Evolutionary conservation across 2,888 invertebrate genomes (phyloP), one percentile per base, ranked within the genome.

Genomic region (Rugalucina vietnamica): DNA sequence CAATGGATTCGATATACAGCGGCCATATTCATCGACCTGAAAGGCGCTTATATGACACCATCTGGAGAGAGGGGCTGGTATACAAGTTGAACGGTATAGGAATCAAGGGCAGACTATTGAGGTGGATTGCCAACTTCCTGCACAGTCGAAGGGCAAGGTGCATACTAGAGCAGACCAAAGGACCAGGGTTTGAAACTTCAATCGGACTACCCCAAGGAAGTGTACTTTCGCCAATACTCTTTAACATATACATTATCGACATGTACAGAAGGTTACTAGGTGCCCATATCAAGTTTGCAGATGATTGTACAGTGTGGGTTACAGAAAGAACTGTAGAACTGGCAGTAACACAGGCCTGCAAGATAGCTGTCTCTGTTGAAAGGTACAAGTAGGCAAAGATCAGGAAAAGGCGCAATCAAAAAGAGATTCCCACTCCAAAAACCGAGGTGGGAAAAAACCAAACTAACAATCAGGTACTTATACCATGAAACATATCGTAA

Each of bases 241-340:
- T 54, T 18, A 76, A 76, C 43, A 69, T 76, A 10, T 76, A 43
- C 49, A 76, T 76, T 24, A 60, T 65, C 18, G 76, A 76, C 29
- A 76, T 76, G 76, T 76, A 65, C 43, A 65, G 3, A 21, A 43
- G 39, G 5, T 34, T 57, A 50, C 8, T 27, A 1, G 43, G 37
- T 27, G 39, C 36, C 37, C 65, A 76, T 32, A 39, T 36, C 39
- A 65, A 76, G 24, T 65, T 27, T 43, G 76, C 76, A 65, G 76
- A 76, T 43, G 76, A 65, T 49, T 43, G 65, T 37, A 76, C 76
- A 4, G 37, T 65, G 1, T 76, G 76, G 76, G 43, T 69, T 5
- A 65, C 69, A 39, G 76, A 37, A 18, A 57, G 18, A 21, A 76
- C 29, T 24, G 24, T 24, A 57, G 60, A 60, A 37, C 12, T 3